A percentile compares a stretch with the other conserved stretches of the same genome.
Evolutionary conservation across 1,140 invertebrate species (phyloP).

Genomic region (Notospermus geniculatus): DNA sequence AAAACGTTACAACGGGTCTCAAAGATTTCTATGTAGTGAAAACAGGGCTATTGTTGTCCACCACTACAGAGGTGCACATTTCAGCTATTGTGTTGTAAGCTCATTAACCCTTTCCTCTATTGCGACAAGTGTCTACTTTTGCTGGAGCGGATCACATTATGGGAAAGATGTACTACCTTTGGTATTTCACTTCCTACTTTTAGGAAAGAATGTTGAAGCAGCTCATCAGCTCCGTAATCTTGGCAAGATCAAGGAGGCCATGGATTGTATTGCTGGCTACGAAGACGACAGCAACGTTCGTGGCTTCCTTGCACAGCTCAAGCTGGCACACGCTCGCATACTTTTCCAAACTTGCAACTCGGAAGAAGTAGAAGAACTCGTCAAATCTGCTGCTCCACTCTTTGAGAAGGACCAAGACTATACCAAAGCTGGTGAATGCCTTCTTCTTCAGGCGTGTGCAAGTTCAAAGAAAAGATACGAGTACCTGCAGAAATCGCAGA

Average conservation of each 20-base stretch:
- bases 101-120: too few relatives aligned
- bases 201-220: conserved; percentile 27
- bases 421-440: conserved; percentile 13
- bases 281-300: conserved; percentile 15
- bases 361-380: conserved; percentile 12
- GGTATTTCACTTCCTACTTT: conserved; percentile 9
- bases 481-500: too few relatives aligned
- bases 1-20: too few relatives aligned
- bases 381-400: conserved; percentile 14
- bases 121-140: too few relatives aligned
- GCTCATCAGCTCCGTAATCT: conserved; percentile 20
- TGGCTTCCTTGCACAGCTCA: conserved; percentile 20
- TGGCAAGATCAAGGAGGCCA: conserved; percentile 25
- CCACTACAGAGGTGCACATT: too few relatives aligned
- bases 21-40: too few relatives aligned
- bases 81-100: too few relatives aligned
- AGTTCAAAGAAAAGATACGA: too few relatives aligned
- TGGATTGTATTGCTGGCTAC: conserved; percentile 17
- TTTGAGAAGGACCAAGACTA: conserved; percentile 9
- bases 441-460: conserved; percentile 9
- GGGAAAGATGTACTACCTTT: background rate
- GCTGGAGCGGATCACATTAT: too few relatives aligned
- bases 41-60: too few relatives aligned
- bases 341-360: background rate
- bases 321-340: conserved; percentile 18